Conservation (phyloP, 1,140 invertebrate genomes). For the Dolichoris vasculosae region DNA sequence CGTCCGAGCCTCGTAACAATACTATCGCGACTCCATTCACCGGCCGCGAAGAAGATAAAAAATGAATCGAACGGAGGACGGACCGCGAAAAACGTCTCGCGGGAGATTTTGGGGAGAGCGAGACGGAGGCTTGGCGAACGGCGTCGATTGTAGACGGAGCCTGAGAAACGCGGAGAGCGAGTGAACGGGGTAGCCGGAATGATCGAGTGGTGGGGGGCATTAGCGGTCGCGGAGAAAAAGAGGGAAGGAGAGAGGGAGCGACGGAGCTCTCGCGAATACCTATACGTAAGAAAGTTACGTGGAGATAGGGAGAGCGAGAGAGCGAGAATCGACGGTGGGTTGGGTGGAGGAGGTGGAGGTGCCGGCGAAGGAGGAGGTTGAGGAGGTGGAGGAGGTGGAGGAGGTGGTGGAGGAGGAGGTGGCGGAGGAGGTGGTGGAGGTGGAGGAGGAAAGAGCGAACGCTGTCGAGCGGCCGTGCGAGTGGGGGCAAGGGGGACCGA, state of each 20-base stretch:
- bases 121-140: too few species aligned
- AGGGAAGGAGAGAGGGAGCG: background rate
- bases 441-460: background rate
- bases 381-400: background rate
- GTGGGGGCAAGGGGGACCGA: slow-evolving; percentile 36
- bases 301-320: slow-evolving; percentile 5
- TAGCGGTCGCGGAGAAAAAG: slow-evolving; percentile 41
- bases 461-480: background rate
- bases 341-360: slow-evolving; percentile 27
- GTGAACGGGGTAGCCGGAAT: slow-evolving; percentile 41
- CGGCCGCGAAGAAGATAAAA: too few species aligned
- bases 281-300: slow-evolving; percentile 40
- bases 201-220: slow-evolving; percentile 41
- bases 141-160: slow-evolving; percentile 1
- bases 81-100: too few species aligned
- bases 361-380: background rate
- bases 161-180: slow-evolving; percentile 61
- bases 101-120: too few species aligned
- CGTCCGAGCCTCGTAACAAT: too few species aligned
- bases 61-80: too few species aligned
- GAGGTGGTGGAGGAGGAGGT: background rate
- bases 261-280: background rate
- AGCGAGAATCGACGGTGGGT: background rate
- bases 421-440: background rate
- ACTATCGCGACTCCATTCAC: too few species aligned